Evolutionary conservation across 37 sponge, comb jelly and placozoan species (phyloP), one percentile per base, ranked within the genome.

Genomic region (Petrosia ficiformis): DNA sequence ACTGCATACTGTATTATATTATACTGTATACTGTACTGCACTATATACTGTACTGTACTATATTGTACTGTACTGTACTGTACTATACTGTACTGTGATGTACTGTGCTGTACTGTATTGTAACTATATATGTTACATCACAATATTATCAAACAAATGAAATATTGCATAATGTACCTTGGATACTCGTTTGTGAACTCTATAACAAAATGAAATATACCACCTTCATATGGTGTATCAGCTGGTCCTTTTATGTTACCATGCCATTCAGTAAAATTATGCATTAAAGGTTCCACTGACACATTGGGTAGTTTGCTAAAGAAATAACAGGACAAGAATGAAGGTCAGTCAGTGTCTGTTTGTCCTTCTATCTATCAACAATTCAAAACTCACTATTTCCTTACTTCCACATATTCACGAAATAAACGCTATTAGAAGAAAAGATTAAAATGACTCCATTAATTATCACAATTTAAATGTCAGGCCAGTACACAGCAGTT

Each of bases 201-300:
- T 48, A 86, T 86, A 32, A 56, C 21, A 41, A 86, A 86, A 41
- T 86, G 87, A 63, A 86, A 86, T 6, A 86, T 71, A 19, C 81
- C 87, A 56, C 77, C 77, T 19, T 80, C 67, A 42, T 86, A 86
- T 1, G 57, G 77, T 6, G 87, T 80, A 44, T 74, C 87, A 34
- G 57, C 57, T 35, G 87, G 87, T 32, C 80, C 87, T 2, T 38
- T 32, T 8, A 86, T 69, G 70, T 86, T 86, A 3, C 87, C 87
- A 59, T 80, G 80, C 87, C 87, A 86, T 33, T 80, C 81, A 25
- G 67, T 61, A 66, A 86, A 86, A 68, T 86, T 41, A 21, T 69
- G 42, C 6, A 76, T 75, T 36, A 86, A 80, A 37, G 87, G 87
- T 37, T 70, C 61, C 22, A 80, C 71, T n/a, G 71, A 74, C 24